A percentile compares a stretch with the other conserved stretches of the same genome.
Conservation (phyloP, 2,888 invertebrate species). For the Tetramorium bicarinatum region DNA sequence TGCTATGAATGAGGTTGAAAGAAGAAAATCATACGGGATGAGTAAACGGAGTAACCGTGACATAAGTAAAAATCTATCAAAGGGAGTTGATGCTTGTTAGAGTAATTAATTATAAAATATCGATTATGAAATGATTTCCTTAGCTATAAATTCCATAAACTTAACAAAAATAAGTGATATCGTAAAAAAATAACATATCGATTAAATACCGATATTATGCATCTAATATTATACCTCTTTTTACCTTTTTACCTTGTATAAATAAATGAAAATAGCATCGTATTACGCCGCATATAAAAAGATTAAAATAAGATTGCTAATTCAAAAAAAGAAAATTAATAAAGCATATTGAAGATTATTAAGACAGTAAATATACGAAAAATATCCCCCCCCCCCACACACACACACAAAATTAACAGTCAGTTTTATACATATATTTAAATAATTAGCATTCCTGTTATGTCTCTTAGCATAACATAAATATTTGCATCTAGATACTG, state of each 20-base stretch:
- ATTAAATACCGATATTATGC: constrained; percentile 32
- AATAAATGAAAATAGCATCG: constrained; percentile 40
- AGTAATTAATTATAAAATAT: constrained; percentile 8
- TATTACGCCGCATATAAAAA: not conserved
- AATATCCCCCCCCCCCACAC: not conserved
- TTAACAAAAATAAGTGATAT: constrained; percentile 25
- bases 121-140: not conserved
- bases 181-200: constrained; percentile 22
- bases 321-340: not conserved
- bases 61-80: not conserved
- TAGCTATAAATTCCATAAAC: not conserved
- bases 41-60: not conserved
- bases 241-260: not conserved
- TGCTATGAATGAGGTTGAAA: not conserved
- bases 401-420: not conserved
- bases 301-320: constrained; percentile 28
- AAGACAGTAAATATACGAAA: not conserved
- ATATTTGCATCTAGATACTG: not conserved
- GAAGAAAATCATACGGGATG: not conserved
- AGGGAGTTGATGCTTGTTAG: not conserved
- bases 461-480: not conserved
- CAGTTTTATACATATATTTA: not conserved
- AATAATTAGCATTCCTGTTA: not conserved
- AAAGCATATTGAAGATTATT: not conserved
- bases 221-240: constrained; percentile 8